Base-by-base conservation (phyloP, 2,113 vertebrate species). In the Neodon shergylaensis region DNA sequence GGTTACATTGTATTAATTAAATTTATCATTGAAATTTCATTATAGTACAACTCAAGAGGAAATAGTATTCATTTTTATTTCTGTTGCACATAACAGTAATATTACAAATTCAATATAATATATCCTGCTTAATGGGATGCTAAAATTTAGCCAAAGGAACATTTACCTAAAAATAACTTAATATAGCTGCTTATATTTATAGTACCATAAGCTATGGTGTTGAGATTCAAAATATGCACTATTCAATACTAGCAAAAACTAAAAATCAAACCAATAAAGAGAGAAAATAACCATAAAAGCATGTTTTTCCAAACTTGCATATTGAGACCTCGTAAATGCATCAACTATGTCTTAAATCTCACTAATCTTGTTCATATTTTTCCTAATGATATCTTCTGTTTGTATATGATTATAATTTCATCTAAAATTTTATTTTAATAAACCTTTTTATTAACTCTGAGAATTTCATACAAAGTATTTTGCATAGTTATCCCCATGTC, bases 1-100 rank as follows among this genome's bases (percentile, higher is more conserved):
- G 54, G 44, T 65, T 33, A 72, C 39, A 93, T 17, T 92, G 61
- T 94, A 97, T 96, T 91, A 97, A 90, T 94, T 96, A 95, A 94
- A 91, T 94, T 44, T 92, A 95, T 96, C 93, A 79, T 95, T 92
- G 78, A 81, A 85, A 26, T 90, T 49, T 91, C 11, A 84, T 96
- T 84, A 54, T 88, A 81, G 33, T 77, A 7, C 44, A 91, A 91
- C 21, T 54, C 5, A 76, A 87, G 17, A 68, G 7, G 4, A 86
- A 96, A 61, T 39, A 12, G 14, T 90, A 72, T 61, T 28, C 13
- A 78, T 88, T 93, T 97, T 84, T 3, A 81, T 90, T 95, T 68
- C 16, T 82, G 12, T 89, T 91, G 0, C 3, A 73, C 19, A 14
- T 81, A 91, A 81, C 3, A 54, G 44, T 93, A 2, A 31, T 96